Evolutionary conservation across 2,888 invertebrate species (phyloP), one percentile per base, ranked within the genome.

Genomic region (Strigamia transsilvanica): DNA sequence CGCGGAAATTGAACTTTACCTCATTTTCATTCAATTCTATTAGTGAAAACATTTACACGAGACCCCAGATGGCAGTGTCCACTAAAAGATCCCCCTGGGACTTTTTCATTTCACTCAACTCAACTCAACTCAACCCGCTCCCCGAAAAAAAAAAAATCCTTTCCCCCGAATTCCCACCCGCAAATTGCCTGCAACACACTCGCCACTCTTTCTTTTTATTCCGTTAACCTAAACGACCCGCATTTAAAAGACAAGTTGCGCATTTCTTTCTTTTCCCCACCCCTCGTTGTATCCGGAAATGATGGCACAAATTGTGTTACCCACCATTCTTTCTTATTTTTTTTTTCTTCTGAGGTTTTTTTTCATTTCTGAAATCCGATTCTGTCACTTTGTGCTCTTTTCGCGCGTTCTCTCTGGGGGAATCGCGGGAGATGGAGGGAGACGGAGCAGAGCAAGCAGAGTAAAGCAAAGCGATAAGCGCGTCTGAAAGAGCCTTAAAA

Each of bases 271-370:
- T 46, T 46, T 46, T 15, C 12, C 12, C 15, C 13, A 27, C 12
- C 18, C n/a, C n/a, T n/a, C 61, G n/a, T 32, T 73, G 27, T 32
- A 73, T 1, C 73, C 73, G 73, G 73, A 73, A 73, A 73, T 73
- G 73, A 73, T 73, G 73, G 73, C 73, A 73, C 73, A 73, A 73
- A 73, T 73, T 73, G 73, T 73, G 73, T 73, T 73, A 73, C 73
- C n/a, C 18, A 2, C 18, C n/a, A n/a, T 18, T 9, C 1, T 66
- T 66, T 66, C 23, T 21, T 66, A 2, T 18, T 21, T 73, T 27
- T 73, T 13, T 23, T 32, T 32, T 7, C 7, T 23, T 32, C 13
- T 56, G 18, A 18, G 56, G 18, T 56, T 56, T n/a, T n/a, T n/a
- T n/a, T n/a, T 56, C 18, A 73, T 13, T 27, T 32, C 73, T 27